A percentile compares a stretch with the other conserved stretches of the same genome.
These are phyloP conservation scores for Recurvirostra avosetta DNA, from an alignment of 2,113 vertebrate genomes.

Conservation along the genomic window DNA sequence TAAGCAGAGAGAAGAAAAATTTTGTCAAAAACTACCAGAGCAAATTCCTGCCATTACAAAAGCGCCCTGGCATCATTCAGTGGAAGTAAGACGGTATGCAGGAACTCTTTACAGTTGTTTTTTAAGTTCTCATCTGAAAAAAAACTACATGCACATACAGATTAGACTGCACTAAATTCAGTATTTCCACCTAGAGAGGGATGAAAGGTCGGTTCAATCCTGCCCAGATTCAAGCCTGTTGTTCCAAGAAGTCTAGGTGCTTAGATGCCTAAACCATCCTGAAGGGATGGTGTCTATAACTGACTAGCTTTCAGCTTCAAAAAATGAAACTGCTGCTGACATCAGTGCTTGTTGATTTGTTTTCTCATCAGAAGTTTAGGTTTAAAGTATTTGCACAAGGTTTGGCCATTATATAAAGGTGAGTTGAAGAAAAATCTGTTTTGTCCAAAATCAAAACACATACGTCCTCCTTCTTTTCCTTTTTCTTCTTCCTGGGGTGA, in stretches of 20 bases:
- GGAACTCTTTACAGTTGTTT: slow-evolving; percentile 1
- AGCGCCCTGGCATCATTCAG: background rate
- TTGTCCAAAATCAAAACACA: slow-evolving; percentile 76
- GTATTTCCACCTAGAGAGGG: slow-evolving; percentile 48
- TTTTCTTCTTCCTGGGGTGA: slow-evolving; percentile 93
- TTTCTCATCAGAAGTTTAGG: slow-evolving; percentile 61
- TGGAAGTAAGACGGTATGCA: background rate
- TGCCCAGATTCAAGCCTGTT: slow-evolving; percentile 54
- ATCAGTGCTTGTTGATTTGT: slow-evolving; percentile 59
- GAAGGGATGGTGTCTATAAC: slow-evolving; percentile 34
- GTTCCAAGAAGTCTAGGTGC: slow-evolving; percentile 52
- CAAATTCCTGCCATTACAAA: background rate
- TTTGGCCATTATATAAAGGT: slow-evolving; percentile 70
- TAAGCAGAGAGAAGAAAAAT: background rate
- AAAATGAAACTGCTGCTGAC: slow-evolving; percentile 45
- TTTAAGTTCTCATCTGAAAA: slow-evolving; percentile 37
- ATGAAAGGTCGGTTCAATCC: slow-evolving; percentile 55
- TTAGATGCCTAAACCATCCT: slow-evolving; percentile 49
- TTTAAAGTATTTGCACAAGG: slow-evolving; percentile 57
- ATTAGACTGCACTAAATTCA: slow-evolving; percentile 27
- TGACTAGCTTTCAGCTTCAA: slow-evolving; percentile 57
- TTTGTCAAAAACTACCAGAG: slow-evolving; percentile 22
- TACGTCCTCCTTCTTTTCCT: slow-evolving; percentile 99
- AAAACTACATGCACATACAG: background rate
- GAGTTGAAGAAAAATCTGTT: slow-evolving; percentile 68